Evolutionary conservation across 2,797 vertebrate species (phyloP), one percentile per base, ranked within the genome.

Genomic region (Holocentrus rufus): DNA sequence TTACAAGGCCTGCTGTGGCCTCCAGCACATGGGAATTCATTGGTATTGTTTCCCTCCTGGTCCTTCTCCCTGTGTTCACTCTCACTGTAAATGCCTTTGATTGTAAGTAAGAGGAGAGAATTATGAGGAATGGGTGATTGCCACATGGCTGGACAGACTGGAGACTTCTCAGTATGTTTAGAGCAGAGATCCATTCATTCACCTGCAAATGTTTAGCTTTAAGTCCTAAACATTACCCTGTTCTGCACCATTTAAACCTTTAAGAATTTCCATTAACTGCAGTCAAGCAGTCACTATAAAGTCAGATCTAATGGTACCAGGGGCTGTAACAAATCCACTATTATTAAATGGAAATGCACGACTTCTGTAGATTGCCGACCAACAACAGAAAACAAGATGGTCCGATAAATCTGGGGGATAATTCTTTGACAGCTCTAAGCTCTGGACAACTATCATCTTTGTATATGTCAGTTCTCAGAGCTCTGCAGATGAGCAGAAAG

Each of bases 401-500:
- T 34, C 14, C 31, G 39, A 13, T 23, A 18, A 20, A 18, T 2
- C 39, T 42, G 30, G 34, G 30, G 54, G 36, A 56, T 36, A 56
- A 55, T 67, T 52, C 65, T 56, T 17, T 55, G 36, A 54, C 65
- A 30, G 50, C 50, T 42, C 31, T 25, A 15, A 53, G 36, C 63
- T n/a, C 36, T 53, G 52, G 18, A 30, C 49, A 61, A n/a, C 53
- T 61, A 2, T 72, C 50, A 69, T 74, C 54, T 72, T 34, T 63
- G 56, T 60, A 34, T 66, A 44, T 72, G 49, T n/a, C 22, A 69
- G 34, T 30, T 52, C 46, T 13, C 0, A 57, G 13, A 13, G 57
- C 36, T 67, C 67, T 82, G 58, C 76, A 84, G 84, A 88, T 85
- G 75, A 74, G 65, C 62, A 74, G 60, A 72, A 13, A 31, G 34